Evolutionary conservation across 2,888 invertebrate genomes (phyloP), one percentile per base, ranked within the genome.

Genomic region (Cosmia pyralina): DNA sequence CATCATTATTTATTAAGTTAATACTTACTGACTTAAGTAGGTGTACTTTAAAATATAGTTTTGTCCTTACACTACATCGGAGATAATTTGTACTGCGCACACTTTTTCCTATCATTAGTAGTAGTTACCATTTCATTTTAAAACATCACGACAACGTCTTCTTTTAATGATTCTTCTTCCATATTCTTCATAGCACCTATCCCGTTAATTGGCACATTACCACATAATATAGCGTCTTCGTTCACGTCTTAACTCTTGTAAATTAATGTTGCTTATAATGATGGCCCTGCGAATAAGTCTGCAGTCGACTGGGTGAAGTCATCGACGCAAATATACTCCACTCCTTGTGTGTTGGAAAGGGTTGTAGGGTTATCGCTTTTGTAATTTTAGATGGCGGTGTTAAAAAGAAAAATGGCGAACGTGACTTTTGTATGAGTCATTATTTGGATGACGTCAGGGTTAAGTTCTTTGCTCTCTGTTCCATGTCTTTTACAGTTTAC

Each of bases 281-380:
- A 84, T 79, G 86, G 87, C 87, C 84, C 90, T 89, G 76, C 90
- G 91, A 93, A 93, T 91, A 91, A 88, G 88, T 87, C 88, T 85
- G 88, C 87, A 80, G 86, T 87, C 84, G 82, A 83, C 66, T 78
- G 82, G 87, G 89, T 95, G 95, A 95, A 93, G 93, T 95, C 95
- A 95, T 92, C 93, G 92, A 76, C 79, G 67, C 52, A 79, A 83
- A 83, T 83, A 83, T 52, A 69, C 59, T 77, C 53, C 41, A 72
- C 77, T 77, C 77, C 79, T 87, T 85, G 75, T 85, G 60, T 44
- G 63, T 76, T 63, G 58, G 60, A 53, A 77, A 70, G 79, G 82
- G 72, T 79, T 75, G 64, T 66, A 85, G 86, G 86, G 87, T 78
- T 87, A 81, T 78, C 85, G 69, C 82, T 65, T 73, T 69, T 75